A percentile compares a stretch with the other conserved stretches of the same genome.
Conservation (phyloP, 2,797 vertebrate species). For the Okamejei kenojei region DNA sequence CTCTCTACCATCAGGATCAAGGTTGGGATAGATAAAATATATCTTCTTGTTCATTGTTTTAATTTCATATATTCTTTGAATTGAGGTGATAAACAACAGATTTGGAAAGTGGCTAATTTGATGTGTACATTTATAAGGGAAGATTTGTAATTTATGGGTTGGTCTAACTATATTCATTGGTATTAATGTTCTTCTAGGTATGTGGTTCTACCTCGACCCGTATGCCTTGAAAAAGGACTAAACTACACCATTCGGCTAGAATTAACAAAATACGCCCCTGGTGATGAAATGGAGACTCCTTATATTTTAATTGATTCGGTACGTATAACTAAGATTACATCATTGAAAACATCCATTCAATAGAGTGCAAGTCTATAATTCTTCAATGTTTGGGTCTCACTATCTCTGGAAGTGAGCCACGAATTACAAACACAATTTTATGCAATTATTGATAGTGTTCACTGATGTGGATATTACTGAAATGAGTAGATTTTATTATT, state of each 20-base stretch:
- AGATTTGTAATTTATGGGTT: not conserved
- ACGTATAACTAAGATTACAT: constrained; percentile 48
- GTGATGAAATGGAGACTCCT: constrained; percentile 72
- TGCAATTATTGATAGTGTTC: not conserved
- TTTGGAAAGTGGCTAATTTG: not conserved
- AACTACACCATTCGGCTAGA: constrained; percentile 88
- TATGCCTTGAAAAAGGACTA: constrained; percentile 84
- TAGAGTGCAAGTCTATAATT: not conserved
- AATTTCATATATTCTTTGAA: not conserved
- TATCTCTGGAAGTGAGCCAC: too few species aligned
- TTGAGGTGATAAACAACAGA: not conserved
- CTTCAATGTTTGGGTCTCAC: not conserved
- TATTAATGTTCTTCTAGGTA: constrained; percentile 58
- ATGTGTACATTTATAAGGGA: not conserved
- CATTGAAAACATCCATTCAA: not conserved
- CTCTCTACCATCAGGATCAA: constrained; percentile 80
- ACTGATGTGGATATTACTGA: not conserved
- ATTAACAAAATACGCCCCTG: constrained; percentile 72
- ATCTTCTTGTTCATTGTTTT: not conserved
- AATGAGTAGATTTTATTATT: not conserved
- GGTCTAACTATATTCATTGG: not conserved
- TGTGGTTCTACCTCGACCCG: constrained; percentile 69
- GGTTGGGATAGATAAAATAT: constrained; percentile 56
- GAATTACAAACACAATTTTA: not conserved
- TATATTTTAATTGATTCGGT: constrained; percentile 94